Base-by-base conservation (phyloP, 2,888 invertebrate genomes). In the Xestia sexstrigata region DNA sequence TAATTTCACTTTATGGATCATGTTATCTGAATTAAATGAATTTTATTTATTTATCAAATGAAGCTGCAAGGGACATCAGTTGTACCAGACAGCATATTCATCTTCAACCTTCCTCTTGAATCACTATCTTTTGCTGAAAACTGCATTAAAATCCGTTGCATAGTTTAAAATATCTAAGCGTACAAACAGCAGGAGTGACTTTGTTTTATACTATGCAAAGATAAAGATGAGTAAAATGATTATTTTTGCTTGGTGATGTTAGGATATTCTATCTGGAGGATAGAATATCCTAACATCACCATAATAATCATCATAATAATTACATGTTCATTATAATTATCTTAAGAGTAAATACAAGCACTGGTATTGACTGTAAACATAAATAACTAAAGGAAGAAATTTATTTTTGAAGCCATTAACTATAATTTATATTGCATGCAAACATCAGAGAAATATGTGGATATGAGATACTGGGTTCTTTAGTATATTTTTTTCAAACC, bases 341-440 rank as follows among this genome's bases (percentile, higher is more conserved):
- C 13, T 62, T 68, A 63, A 69, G 60, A 76, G 85, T 73, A 81
- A 80, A 80, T 84, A 84, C 71, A 69, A 58, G 35, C 70, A 74
- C 68, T 84, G 74, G 69, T 73, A 60, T 72, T 68, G n/a, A 69
- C 35, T 39, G 65, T n/a, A 15, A 47, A 42, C 5, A 60, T 49
- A 45, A 39, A 55, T 47, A 55, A 69, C 70, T 42, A 52, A 45
- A 5, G 23, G 7, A 8, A 20, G 23, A 17, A 3, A 39, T 30
- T 49, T 73, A 49, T 47, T 49, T 11, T 42, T 60, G 45, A 74
- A 67, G 60, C 45, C 1, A 2, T 35, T n/a, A 35, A 66, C 15
- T 60, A 60, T 15, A 2, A 30, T 66, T 4, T 5, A 26, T 3
- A n/a, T 17, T 15, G 30, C 17, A 1, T 15, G 20, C 11, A 2